Percentiles rank a stretch among this genome's conserved stretches.
Conservation (phyloP, 2,797 vertebrate species). For the Dryobates pubescens region DNA sequence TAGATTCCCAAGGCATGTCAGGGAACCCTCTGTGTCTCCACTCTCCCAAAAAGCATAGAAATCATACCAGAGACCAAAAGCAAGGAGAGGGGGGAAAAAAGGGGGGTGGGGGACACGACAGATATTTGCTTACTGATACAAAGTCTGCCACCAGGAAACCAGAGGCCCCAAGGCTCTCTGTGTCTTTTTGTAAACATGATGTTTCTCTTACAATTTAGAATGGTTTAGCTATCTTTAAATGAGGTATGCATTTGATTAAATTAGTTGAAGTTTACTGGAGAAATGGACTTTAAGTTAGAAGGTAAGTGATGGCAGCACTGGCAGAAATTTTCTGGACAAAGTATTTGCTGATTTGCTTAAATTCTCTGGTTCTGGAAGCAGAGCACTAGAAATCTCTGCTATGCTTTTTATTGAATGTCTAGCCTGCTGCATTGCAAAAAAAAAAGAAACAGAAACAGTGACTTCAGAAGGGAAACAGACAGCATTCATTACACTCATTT, state of each 20-base stretch:
- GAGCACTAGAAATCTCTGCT: not conserved
- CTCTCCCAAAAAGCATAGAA: not conserved
- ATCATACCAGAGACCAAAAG: not conserved
- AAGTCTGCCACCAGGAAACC: not conserved
- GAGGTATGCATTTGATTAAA: not conserved
- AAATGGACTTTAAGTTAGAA: not conserved
- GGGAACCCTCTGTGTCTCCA: not conserved
- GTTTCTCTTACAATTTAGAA: not conserved
- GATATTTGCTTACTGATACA: not conserved
- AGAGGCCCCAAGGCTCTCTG: not conserved
- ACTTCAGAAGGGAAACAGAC: not conserved
- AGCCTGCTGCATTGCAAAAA: not conserved
- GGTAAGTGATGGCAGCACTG: not conserved
- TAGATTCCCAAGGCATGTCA: not conserved
- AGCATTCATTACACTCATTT: not conserved
- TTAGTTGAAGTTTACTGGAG: not conserved
- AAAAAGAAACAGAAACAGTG: not conserved
- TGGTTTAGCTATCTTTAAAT: not conserved
- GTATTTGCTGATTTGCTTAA: not conserved
- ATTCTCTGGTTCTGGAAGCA: not conserved
- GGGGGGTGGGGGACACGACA: not conserved
- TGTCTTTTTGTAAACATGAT: not conserved
- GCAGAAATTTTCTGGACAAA: not conserved
- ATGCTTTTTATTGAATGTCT: not conserved
- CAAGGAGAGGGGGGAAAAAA: not conserved